A percentile compares a stretch with the other conserved stretches of the same genome.
Conservation (phyloP, 2,888 invertebrate genomes). For the Philhelius pedissequus region DNA sequence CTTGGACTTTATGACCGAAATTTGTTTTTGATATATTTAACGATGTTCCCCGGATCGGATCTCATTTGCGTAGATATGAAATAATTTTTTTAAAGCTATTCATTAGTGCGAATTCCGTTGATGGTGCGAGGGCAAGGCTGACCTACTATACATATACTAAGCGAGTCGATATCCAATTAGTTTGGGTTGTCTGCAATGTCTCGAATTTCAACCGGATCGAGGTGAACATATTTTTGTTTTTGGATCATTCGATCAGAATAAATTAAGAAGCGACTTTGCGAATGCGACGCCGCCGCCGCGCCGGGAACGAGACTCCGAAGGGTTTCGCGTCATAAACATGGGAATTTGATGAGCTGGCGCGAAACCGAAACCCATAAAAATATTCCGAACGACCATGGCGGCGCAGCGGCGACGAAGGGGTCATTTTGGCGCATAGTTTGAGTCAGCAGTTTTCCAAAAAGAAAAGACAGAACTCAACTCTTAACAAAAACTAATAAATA, state of each 20-base stretch:
- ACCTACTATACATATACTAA: background rate
- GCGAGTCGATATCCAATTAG: constrained; percentile 50
- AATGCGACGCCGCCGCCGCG: background rate
- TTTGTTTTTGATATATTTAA: constrained; percentile 56
- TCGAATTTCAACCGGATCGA: constrained; percentile 46
- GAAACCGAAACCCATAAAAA: constrained; percentile 24
- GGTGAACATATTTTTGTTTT: constrained; percentile 22
- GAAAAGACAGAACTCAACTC: background rate
- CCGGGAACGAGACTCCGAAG: background rate
- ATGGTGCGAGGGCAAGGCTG: background rate
- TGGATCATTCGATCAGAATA: constrained; percentile 1
- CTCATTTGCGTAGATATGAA: constrained; percentile 47
- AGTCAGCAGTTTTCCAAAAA: background rate
- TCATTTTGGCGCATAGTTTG: constrained; percentile 44
- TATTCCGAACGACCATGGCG: constrained; percentile 10
- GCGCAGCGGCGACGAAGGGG: constrained; percentile 25
- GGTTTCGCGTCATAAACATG: constrained; percentile 37
- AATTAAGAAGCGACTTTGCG: constrained; percentile 4
- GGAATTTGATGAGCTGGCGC: constrained; percentile 47
- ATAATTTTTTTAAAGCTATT: constrained; percentile 39
- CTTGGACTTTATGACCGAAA: constrained; percentile 53
- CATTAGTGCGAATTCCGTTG: constrained; percentile 7
- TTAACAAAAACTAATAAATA: constrained; percentile 22
- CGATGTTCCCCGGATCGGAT: constrained; percentile 28
- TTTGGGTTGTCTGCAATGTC: constrained; percentile 54